Evolutionary conservation across 2,113 vertebrate genomes (phyloP).

Genomic region (Brachyhypopomus gauderio): DNA sequence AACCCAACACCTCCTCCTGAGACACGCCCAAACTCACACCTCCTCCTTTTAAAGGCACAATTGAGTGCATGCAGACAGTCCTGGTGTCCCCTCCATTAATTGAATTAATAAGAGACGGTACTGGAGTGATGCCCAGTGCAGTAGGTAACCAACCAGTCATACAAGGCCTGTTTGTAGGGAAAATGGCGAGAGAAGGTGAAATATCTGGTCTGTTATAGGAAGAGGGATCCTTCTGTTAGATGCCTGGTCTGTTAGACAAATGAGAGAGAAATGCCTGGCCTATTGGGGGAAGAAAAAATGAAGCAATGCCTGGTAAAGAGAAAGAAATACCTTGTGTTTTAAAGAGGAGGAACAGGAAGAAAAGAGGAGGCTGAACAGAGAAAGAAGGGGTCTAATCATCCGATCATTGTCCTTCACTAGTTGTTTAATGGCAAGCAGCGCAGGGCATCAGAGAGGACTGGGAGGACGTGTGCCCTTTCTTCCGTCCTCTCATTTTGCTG

Average conservation of each 20-base stretch:
- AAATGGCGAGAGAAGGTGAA: neutral
- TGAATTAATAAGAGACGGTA: conserved; percentile 37
- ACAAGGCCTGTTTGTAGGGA: neutral
- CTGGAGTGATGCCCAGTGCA: conserved; percentile 1
- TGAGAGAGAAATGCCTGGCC: too few species aligned
- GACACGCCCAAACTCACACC: neutral
- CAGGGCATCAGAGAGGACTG: conserved; percentile 13
- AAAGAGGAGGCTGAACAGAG: neutral
- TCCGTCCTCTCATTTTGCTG: neutral
- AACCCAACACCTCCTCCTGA: neutral
- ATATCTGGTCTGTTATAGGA: too few species aligned
- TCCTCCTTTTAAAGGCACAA: conserved; percentile 43
- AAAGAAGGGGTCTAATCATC: neutral
- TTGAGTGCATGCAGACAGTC: conserved; percentile 16
- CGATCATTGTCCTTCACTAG: neutral
- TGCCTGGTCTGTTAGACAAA: too few species aligned
- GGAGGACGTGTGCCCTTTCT: conserved; percentile 20
- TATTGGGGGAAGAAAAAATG: too few species aligned
- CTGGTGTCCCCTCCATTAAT: conserved; percentile 14
- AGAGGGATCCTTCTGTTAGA: too few species aligned
- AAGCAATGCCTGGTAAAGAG: too few species aligned
- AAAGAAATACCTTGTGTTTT: too few species aligned
- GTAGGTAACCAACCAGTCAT: conserved; percentile 13
- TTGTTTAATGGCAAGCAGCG: conserved; percentile 9
- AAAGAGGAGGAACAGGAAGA: too few species aligned